Evolutionary conservation across 2,888 invertebrate species (phyloP).

Genomic region (Atrina japonica): DNA sequence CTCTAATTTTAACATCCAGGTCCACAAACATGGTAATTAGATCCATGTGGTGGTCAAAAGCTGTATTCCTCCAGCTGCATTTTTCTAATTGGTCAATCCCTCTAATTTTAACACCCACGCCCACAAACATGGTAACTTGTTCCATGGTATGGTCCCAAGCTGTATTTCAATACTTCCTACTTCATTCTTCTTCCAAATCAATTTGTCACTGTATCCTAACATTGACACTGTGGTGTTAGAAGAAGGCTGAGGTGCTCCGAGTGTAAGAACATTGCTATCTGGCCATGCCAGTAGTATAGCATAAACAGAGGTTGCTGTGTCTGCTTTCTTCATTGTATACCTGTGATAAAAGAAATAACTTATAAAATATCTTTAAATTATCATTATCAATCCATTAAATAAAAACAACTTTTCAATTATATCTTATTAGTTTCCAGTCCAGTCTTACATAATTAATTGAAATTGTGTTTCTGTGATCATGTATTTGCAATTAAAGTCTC

Average conservation of each 20-base stretch:
- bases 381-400: no score
- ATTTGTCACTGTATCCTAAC: constrained; percentile 81
- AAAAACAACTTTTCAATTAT: no score
- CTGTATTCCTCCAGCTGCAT: no score
- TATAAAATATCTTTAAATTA: not conserved
- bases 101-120: no score
- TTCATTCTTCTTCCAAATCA: constrained; percentile 43
- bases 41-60: constrained; percentile 64
- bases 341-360: constrained; percentile 36
- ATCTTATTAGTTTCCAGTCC: no score
- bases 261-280: constrained; percentile 82
- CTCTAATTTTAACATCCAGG: constrained; percentile 73
- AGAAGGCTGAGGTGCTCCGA: constrained; percentile 81
- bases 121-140: no score
- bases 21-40: constrained; percentile 68
- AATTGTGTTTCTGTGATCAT: no score
- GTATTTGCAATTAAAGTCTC: no score
- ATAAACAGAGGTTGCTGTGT: constrained; percentile 82
- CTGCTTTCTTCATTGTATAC: constrained; percentile 63
- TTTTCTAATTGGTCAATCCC: no score
- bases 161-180: constrained; percentile 66
- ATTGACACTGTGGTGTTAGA: constrained; percentile 80
- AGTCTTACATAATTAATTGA: no score
- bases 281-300: constrained; percentile 89
- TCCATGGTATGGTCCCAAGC: no score